Percentiles rank a stretch among this genome's conserved stretches.
Conservation (phyloP, 2,888 invertebrate species). For the Drosophila niveifrons region DNA sequence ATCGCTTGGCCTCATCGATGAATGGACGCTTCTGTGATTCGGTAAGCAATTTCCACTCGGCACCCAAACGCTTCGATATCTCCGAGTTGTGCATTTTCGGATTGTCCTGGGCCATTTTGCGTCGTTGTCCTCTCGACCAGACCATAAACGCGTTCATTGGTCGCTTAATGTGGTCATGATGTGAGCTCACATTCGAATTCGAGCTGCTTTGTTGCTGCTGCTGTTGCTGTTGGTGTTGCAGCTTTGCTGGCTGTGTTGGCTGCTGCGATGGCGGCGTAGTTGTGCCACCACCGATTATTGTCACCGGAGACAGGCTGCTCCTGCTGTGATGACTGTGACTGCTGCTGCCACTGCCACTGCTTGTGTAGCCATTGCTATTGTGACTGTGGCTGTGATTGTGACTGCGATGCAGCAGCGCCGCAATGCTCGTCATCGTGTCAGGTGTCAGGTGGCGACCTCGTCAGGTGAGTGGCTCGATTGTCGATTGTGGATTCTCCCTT, state of each 20-base stretch:
- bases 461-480: conserved; percentile 57
- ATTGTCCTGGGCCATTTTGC: conserved; percentile 97
- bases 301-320: conserved; percentile 70
- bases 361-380: conserved; percentile 68
- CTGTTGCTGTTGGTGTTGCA: conserved; percentile 36
- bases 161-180: conserved; percentile 93
- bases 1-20: conserved; percentile 97
- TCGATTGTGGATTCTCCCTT: conserved; percentile 23
- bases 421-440: conserved; percentile 73
- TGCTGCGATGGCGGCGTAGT: conserved; percentile 53
- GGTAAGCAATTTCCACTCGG: conserved; percentile 96
- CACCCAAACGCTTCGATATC: conserved; percentile 95
- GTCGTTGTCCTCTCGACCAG: conserved; percentile 96
- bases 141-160: conserved; percentile 99
- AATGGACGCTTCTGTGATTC: conserved; percentile 96
- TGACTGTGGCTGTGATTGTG: conserved; percentile 58
- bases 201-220: conserved; percentile 36
- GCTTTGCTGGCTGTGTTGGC: conserved; percentile 45
- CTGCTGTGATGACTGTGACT: conserved; percentile 63
- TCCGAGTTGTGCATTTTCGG: conserved; percentile 97
- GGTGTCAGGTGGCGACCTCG: neutral
- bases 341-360: conserved; percentile 69
- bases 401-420: conserved; percentile 71
- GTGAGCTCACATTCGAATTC: conserved; percentile 46
- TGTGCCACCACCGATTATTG: conserved; percentile 52